Evolutionary conservation across 2,888 invertebrate genomes (phyloP), one percentile per base, ranked within the genome.

Genomic region (Clanis bilineata): DNA sequence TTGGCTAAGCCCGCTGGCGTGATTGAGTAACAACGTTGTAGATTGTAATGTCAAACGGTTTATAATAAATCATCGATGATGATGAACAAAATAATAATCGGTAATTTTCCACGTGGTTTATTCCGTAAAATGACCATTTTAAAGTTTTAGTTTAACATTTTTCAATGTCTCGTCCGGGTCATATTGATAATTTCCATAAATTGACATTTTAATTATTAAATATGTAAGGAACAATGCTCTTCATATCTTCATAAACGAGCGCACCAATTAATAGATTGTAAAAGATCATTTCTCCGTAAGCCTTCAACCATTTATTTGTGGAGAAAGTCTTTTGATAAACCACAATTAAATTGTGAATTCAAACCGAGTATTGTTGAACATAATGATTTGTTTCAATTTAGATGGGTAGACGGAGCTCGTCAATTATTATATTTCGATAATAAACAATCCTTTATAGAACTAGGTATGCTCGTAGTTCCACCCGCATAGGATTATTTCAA

Each of bases 241-340:
- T 45, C 36, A 9, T 12, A n/a, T 44, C 10, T 36, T 22, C 21
- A 25, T 47, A 25, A 12, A n/a, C n/a, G 39, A 56, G 23, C 36
- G 7, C 18, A 45, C 43, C 38, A 18, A 45, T 45, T 44, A 56
- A 21, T 36, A 28, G 23, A 21, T 44, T 55, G 44, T 39, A 38
- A 60, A 32, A 25, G 36, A 59, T 56, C 45, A 12, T 36, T 54
- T 57, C 28, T 41, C 39, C 15, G 38, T 60, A 44, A 60, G n/a
- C 38, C 10, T 44, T 44, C 39, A 55, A 55, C 44, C 51, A 51
- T 32, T 51, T 32, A 18, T 32, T 51, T 32, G 15, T 51, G 7
- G 59, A 64, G 55, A 65, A 62, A 63, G 56, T 64, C 64, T 68
- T 70, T 64, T 59, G 62, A 60, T 57, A 25, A 63, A 72, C 66